Conservation (phyloP, 2,888 invertebrate genomes). For the Lobophora halterata region DNA sequence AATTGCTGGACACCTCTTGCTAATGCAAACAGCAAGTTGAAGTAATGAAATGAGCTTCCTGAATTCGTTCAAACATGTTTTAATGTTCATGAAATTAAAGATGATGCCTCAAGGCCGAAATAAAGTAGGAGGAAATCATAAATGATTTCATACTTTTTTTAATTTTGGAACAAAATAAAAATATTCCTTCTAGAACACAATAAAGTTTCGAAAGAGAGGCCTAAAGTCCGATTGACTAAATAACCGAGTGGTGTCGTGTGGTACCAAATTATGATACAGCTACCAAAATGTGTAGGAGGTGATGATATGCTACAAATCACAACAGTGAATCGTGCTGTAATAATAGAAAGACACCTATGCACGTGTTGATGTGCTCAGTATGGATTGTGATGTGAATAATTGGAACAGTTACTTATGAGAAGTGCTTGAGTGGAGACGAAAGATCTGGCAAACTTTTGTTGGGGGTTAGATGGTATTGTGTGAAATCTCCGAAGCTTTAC, state of each 20-base stretch:
- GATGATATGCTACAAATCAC: conserved; percentile 49
- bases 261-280: conserved; percentile 47
- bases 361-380: conserved; percentile 21
- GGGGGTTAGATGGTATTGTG: no score
- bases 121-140: conserved; percentile 20
- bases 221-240: conserved; percentile 47
- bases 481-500: no score
- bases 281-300: conserved; percentile 46
- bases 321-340: conserved; percentile 39
- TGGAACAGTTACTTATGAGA: not conserved
- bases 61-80: conserved; percentile 12
- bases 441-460: no score
- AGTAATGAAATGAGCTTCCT: conserved; percentile 14
- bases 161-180: conserved; percentile 12
- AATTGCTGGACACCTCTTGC: conserved; percentile 13
- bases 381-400: conserved; percentile 2
- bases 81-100: conserved; percentile 14
- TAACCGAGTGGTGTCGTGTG: conserved; percentile 48
- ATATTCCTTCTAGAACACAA: conserved; percentile 40
- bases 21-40: conserved; percentile 15
- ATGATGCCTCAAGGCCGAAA: conserved; percentile 7
- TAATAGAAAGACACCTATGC: conserved; percentile 34
- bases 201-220: conserved; percentile 38
- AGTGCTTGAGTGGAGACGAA: conserved; percentile 2
- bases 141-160: conserved; percentile 11